Conservation (phyloP, 1,140 invertebrate species). For the Brachionus calyciflorus region DNA sequence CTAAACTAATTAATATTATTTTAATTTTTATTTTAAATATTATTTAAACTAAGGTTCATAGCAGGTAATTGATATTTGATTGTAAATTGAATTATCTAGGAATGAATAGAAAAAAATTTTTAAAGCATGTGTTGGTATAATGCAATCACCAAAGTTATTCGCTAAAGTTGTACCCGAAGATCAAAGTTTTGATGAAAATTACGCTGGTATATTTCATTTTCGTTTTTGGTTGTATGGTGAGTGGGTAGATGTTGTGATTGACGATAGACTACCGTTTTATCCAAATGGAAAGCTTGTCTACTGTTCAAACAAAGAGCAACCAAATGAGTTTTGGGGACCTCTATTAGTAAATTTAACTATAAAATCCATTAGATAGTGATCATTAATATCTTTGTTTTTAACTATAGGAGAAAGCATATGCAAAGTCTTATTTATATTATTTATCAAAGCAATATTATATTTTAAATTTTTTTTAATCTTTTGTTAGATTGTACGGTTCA, state of each 20-base stretch:
- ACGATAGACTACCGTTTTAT: constrained; percentile 71
- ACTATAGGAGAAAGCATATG: constrained; percentile 18
- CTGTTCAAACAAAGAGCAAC: constrained; percentile 68
- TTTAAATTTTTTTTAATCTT: no score
- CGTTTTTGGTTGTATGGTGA: constrained; percentile 74
- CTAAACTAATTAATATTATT: background rate
- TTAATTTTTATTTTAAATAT: background rate
- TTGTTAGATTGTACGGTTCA: constrained; percentile 55
- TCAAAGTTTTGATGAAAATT: constrained; percentile 67
- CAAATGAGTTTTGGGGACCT: constrained; percentile 76
- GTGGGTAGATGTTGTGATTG: constrained; percentile 73
- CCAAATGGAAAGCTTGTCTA: constrained; percentile 68
- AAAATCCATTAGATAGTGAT: constrained; percentile 54
- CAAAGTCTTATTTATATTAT: constrained; percentile 20
- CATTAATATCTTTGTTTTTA: constrained; percentile 45
- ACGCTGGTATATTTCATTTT: constrained; percentile 65
- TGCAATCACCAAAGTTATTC: constrained; percentile 69
- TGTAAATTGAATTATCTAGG: background rate
- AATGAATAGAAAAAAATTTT: constrained; percentile 51
- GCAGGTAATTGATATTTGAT: background rate
- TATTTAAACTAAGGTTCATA: constrained; percentile 25
- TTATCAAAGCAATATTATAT: no score
- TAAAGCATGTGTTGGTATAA: constrained; percentile 68
- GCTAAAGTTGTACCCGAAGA: constrained; percentile 69
- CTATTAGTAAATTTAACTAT: constrained; percentile 70